Conservation (phyloP, 2,888 invertebrate species). For the Dendrolimus pini region DNA sequence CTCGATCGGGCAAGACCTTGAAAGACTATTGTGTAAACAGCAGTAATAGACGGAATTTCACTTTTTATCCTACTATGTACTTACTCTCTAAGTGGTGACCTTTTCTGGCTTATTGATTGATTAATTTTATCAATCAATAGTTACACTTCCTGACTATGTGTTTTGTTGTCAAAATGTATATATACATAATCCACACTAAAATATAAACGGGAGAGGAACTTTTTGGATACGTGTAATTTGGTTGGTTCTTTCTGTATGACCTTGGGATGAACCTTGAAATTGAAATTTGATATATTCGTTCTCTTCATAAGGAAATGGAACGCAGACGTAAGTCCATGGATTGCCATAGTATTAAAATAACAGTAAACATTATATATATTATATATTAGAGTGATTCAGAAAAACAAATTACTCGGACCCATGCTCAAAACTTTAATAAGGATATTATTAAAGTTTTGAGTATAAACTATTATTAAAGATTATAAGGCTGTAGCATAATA, state of each 20-base stretch:
- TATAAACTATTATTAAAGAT: no score
- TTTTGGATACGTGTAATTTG: background rate
- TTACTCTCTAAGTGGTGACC: background rate
- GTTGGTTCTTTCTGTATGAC: background rate
- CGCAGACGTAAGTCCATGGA: no score
- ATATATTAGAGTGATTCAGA: no score
- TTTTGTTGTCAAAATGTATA: no score
- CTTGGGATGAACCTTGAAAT: background rate
- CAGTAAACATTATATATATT: no score
- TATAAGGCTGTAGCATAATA: no score
- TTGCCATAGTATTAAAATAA: no score
- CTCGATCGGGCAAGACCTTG: background rate
- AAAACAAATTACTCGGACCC: no score
- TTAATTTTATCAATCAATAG: background rate
- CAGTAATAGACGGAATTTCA: background rate
- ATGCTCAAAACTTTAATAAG: no score
- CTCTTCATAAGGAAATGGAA: background rate
- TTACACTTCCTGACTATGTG: background rate
- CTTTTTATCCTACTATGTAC: background rate
- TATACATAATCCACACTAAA: background rate
- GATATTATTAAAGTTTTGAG: no score
- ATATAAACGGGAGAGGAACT: background rate
- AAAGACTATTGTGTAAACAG: background rate
- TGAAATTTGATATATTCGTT: background rate
- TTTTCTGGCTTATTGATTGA: background rate